A percentile compares a stretch with the other conserved stretches of the same genome.
These are phyloP conservation scores for Calliopum simillimum DNA, from an alignment of 2,888 invertebrate species.

Conservation along the genomic window DNA sequence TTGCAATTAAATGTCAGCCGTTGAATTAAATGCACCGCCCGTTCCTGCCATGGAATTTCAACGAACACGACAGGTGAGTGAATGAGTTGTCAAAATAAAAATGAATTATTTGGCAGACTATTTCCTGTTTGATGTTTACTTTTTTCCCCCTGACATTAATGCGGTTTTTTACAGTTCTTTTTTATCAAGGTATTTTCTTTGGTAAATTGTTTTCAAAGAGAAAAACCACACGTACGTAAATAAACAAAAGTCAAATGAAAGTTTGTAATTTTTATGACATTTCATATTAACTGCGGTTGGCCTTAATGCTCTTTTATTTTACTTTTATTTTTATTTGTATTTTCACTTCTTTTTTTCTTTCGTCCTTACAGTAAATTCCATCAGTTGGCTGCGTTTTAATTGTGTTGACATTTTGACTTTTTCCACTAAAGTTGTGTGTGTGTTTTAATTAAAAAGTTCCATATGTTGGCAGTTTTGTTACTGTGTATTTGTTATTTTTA, in stretches of 20 bases:
- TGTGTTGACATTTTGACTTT: neutral
- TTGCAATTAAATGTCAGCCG: conserved; percentile 56
- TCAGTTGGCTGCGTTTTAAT: neutral
- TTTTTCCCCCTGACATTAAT: too few relatives aligned
- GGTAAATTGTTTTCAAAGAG: neutral
- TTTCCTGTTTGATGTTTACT: neutral
- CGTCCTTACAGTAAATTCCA: neutral
- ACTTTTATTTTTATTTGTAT: neutral
- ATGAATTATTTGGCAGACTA: neutral
- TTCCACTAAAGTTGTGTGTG: neutral
- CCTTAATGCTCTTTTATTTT: neutral
- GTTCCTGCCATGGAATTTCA: conserved; percentile 59
- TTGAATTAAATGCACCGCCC: conserved; percentile 58
- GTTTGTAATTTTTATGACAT: conserved; percentile 7
- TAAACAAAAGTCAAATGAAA: neutral
- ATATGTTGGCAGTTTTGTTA: neutral
- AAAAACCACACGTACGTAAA: neutral
- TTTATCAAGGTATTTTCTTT: neutral
- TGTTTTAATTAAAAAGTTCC: conserved; percentile 13
- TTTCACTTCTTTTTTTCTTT: neutral
- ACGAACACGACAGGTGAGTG: conserved; percentile 57
- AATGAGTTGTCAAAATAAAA: conserved; percentile 9
- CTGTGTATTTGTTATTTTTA: neutral
- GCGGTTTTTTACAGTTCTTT: too few relatives aligned
- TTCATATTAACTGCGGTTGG: neutral